Percentiles rank a stretch among this genome's conserved stretches.
Evolutionary conservation across 2,113 vertebrate genomes (phyloP).

Genomic region (Hippolais icterina): DNA sequence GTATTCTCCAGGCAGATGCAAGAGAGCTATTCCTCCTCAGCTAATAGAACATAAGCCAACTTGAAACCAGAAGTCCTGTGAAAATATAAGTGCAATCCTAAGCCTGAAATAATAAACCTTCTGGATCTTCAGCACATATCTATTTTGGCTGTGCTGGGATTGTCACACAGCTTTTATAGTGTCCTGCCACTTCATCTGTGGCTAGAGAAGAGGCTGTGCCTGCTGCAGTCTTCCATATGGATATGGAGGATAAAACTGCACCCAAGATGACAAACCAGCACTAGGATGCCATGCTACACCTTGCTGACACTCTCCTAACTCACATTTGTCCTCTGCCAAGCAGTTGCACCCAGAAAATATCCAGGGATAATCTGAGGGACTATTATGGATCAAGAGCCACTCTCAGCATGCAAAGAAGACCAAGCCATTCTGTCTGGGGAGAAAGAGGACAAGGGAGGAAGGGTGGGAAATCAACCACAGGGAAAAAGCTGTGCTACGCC

Average conservation of each 20-base stretch:
- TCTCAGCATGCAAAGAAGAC: neutral
- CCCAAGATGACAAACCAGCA: neutral
- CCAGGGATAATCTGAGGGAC: neutral
- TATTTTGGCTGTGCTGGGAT: neutral
- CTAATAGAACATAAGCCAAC: slow-evolving; percentile 15
- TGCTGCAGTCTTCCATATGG: neutral
- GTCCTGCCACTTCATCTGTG: neutral
- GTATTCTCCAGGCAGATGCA: slow-evolving; percentile 32
- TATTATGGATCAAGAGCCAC: neutral
- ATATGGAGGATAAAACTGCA: neutral
- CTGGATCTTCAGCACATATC: neutral
- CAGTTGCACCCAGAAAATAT: neutral
- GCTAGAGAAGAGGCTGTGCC: neutral
- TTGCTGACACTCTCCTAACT: neutral
- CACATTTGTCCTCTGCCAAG: neutral
- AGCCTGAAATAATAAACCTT: slow-evolving; percentile 31
- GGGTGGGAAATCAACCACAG: neutral
- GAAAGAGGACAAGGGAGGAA: neutral
- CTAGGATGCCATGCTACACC: neutral
- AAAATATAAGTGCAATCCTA: neutral
- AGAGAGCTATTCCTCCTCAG: neutral
- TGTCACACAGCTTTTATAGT: neutral
- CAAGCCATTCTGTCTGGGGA: neutral
- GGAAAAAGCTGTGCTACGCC: neutral
- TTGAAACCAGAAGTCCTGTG: slow-evolving; percentile 14